Evolutionary conservation across 2,113 vertebrate species (phyloP).

Genomic region (Megaptera novaeangliae): DNA sequence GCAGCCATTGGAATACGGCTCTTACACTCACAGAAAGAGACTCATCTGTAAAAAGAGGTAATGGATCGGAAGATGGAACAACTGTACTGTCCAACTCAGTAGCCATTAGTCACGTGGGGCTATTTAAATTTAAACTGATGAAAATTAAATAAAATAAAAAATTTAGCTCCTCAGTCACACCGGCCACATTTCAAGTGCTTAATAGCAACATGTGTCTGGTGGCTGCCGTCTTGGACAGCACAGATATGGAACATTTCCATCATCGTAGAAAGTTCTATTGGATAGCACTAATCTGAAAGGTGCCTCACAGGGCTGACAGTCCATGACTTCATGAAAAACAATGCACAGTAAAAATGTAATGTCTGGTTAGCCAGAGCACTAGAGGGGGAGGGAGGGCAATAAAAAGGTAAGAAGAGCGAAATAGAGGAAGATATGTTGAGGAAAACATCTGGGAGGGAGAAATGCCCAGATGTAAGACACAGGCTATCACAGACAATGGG

Average conservation of each 20-base stretch:
- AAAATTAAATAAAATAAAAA: not conserved
- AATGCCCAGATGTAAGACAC: not conserved
- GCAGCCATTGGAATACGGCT: not conserved
- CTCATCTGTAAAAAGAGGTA: not conserved
- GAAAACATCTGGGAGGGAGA: not conserved
- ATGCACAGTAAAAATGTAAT: not conserved
- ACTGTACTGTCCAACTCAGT: not conserved
- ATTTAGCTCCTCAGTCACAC: not conserved
- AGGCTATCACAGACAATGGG: not conserved
- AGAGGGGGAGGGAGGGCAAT: not conserved
- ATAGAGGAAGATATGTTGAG: not conserved
- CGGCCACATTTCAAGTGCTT: not conserved
- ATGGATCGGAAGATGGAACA: not conserved
- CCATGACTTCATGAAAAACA: not conserved
- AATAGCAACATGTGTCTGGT: not conserved
- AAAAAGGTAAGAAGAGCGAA: not conserved
- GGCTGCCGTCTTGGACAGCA: not conserved
- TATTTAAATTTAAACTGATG: constrained; percentile 6
- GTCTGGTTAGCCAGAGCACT: not conserved
- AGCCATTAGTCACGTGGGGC: not conserved
- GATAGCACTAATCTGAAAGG: not conserved
- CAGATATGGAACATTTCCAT: not conserved
- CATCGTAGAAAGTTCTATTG: not conserved
- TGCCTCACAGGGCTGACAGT: not conserved
- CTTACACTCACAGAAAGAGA: not conserved